Percentiles rank a stretch among this genome's conserved stretches.
These are phyloP conservation scores for Aradus depressus DNA, from an alignment of 2,888 invertebrate genomes.

Conservation along the genomic window DNA sequence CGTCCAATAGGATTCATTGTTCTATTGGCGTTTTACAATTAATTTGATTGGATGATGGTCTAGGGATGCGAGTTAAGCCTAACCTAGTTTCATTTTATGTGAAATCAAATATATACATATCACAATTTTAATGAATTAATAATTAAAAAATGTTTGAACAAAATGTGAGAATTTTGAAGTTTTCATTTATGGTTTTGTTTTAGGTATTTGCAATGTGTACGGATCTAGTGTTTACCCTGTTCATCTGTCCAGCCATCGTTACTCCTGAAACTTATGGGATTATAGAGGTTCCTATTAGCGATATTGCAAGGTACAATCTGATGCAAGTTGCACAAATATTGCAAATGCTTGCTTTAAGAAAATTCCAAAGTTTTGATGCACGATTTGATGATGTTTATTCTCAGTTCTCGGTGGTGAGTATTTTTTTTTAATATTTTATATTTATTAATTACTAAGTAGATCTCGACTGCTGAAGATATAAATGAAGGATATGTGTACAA, in stretches of 20 bases:
- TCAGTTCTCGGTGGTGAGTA: constrained; percentile 56
- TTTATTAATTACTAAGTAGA: background rate
- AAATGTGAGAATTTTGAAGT: too few species aligned
- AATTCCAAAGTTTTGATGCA: constrained; percentile 66
- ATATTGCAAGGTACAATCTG: constrained; percentile 79
- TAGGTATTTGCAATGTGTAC: constrained; percentile 59
- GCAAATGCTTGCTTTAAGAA: constrained; percentile 77
- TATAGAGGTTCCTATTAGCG: constrained; percentile 82
- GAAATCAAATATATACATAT: too few species aligned
- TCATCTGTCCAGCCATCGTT: constrained; percentile 92
- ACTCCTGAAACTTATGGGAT: constrained; percentile 94
- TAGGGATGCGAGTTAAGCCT: background rate
- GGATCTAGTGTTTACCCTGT: constrained; percentile 84
- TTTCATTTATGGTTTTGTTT: too few species aligned
- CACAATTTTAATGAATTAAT: too few species aligned
- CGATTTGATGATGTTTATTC: constrained; percentile 64
- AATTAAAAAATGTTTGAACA: too few species aligned
- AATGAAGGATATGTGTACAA: background rate
- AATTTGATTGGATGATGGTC: too few species aligned
- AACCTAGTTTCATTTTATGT: too few species aligned
- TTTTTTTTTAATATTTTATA: constrained; percentile 1
- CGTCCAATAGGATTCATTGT: too few species aligned
- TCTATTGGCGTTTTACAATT: too few species aligned
- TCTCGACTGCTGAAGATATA: background rate
- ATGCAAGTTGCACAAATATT: constrained; percentile 86